Evolutionary conservation across 2,888 invertebrate genomes (phyloP).

Genomic region (Patella caerulea): DNA sequence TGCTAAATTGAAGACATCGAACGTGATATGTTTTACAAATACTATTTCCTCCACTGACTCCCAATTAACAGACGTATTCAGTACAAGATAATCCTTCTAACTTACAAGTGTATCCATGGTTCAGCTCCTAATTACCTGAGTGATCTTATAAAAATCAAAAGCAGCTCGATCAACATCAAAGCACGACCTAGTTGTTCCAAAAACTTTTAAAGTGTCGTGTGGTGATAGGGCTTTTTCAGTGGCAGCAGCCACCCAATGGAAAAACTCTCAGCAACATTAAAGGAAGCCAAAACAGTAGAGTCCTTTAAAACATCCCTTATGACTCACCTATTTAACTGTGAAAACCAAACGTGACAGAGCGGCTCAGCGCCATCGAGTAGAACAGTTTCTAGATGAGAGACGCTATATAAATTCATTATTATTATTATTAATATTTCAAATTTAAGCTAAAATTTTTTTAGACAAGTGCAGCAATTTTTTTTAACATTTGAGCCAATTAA

Average conservation of each 20-base stretch:
- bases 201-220: neutral
- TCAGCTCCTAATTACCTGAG: neutral
- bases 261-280: neutral
- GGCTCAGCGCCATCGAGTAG: neutral
- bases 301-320: neutral
- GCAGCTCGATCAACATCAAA: neutral
- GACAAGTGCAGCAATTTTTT: no score
- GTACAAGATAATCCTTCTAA: neutral
- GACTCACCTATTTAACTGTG: neutral
- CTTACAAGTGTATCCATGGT: neutral
- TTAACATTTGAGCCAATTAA: no score
- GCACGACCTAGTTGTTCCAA: neutral
- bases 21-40: no score
- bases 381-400: neutral
- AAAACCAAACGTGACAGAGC: neutral
- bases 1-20: no score
- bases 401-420: no score
- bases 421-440: no score
- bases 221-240: neutral
- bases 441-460: no score
- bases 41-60: neutral
- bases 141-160: neutral
- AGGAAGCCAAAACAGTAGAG: neutral
- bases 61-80: conserved; percentile 1
- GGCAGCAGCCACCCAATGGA: neutral